These are phyloP conservation scores for Drosophila suzukii DNA, from an alignment of 1,140 invertebrate genomes.

Conservation along the genomic window DNA sequence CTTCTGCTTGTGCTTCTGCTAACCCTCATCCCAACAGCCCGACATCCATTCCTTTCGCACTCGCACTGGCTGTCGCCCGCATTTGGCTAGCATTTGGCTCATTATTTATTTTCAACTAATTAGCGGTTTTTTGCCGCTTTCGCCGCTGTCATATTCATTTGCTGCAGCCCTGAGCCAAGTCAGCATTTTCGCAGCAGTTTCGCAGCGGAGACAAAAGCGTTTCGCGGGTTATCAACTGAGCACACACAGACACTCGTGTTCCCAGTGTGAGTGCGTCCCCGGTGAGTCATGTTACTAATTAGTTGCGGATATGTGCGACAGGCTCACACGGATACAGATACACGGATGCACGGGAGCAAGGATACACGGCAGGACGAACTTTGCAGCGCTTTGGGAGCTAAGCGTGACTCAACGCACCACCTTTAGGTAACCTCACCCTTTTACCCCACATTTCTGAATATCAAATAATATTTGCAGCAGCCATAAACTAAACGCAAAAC, in stretches of 20 bases:
- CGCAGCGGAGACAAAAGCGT: conserved; percentile 55
- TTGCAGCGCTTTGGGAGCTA: conserved; percentile 50
- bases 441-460: conserved; percentile 23
- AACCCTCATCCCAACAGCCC: neutral
- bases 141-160: conserved; percentile 54
- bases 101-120: conserved; percentile 81
- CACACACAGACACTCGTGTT: conserved; percentile 6
- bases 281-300: conserved; percentile 79
- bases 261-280: conserved; percentile 30
- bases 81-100: conserved; percentile 55
- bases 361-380: conserved; percentile 38
- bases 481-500: conserved; percentile 59
- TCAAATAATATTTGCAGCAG: conserved; percentile 62
- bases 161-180: conserved; percentile 13
- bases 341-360: conserved; percentile 6
- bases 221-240: conserved; percentile 64
- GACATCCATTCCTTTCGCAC: neutral
- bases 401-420: neutral
- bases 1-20: neutral
- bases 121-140: conserved; percentile 66
- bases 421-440: no score
- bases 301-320: conserved; percentile 77
- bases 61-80: conserved; percentile 43
- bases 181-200: conserved; percentile 25
- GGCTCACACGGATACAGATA: conserved; percentile 12